Percentiles rank a stretch among this genome's conserved stretches.
Evolutionary conservation across 1,140 invertebrate genomes (phyloP).

Genomic region (Sitophilus oryzae): DNA sequence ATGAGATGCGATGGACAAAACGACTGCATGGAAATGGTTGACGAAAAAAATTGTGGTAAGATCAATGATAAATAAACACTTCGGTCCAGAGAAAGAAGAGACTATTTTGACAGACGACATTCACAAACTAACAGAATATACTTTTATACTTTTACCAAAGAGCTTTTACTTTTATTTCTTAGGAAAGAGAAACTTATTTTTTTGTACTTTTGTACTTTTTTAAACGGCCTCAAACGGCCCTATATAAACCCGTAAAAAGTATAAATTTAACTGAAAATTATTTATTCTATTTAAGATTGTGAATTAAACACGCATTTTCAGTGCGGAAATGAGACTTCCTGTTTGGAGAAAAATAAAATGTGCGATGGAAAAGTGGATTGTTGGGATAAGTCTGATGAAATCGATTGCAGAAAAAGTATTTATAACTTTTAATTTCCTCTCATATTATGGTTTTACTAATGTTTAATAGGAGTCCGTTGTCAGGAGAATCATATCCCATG

Average conservation of each 20-base stretch:
- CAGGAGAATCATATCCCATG: constrained; percentile 51
- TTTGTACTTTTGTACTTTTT: too few relatives aligned
- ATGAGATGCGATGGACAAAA: constrained; percentile 69
- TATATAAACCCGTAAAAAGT: too few relatives aligned
- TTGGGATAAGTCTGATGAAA: constrained; percentile 74
- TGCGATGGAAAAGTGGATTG: constrained; percentile 74
- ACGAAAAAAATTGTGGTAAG: constrained; percentile 72
- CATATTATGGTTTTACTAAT: neutral
- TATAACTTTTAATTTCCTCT: neutral
- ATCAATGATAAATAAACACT: constrained; percentile 10
- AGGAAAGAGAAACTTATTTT: too few relatives aligned
- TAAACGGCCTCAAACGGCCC: too few relatives aligned
- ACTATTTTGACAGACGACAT: too few relatives aligned
- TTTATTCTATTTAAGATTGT: constrained; percentile 67
- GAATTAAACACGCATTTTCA: constrained; percentile 64
- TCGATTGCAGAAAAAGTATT: constrained; percentile 64
- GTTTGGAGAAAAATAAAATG: constrained; percentile 58
- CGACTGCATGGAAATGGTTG: constrained; percentile 74
- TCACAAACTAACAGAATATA: too few relatives aligned
- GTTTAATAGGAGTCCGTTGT: constrained; percentile 27
- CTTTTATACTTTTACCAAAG: too few relatives aligned
- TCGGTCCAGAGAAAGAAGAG: neutral
- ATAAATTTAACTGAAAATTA: too few relatives aligned
- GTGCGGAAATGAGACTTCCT: constrained; percentile 70
- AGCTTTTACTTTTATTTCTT: too few relatives aligned